Base-by-base conservation (phyloP, 2,797 vertebrate species). In the Meda fulgida region DNA sequence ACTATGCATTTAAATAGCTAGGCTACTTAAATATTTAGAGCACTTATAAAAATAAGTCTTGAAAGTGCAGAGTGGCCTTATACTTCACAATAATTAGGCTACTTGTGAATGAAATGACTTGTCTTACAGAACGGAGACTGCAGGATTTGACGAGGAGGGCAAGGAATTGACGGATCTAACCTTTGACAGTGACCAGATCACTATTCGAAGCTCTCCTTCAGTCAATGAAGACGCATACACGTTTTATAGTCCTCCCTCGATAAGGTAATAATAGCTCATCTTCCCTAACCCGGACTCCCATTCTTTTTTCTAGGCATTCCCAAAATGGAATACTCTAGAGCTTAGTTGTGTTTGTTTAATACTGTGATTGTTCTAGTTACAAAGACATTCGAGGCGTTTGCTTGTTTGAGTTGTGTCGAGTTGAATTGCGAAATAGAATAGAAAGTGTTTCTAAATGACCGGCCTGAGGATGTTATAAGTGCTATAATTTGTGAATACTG, bases 61-160 rank as follows among this genome's bases (percentile, higher is more conserved):
- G 66, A 67, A 67, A 40, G 36, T 70, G 31, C 66, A 40, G 19
- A 55, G 5, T 40, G 18, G 7, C 3, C 7, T 2, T 19, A 2
- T 13, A 16, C 48, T 60, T 40, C 19, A 36, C 34, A 78, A 5
- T 21, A 14, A 40, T 31, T 16, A 34, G n/a, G n/a, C n/a, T n/a
- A 34, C 53, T 67, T 18, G n/a, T 1, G 4, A 53, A 46, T 55
- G 19, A 80, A 86, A 55, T 85, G 13, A 31, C 55, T 60, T 29
- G 51, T 75, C n/a, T 71, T 92, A 16, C 91, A 95, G 95, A 91
- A 92, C 94, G 76, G 94, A 97, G 89, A 96, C 96, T 89, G 96
- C 96, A 88, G 93, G 95, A 83, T 98, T 98, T 86, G 96, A 97
- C 85, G 96, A 97, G 89, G 96, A 97, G 67, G 97, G 97, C n/a